Evolutionary conservation across 2,888 invertebrate species (phyloP), one percentile per base, ranked within the genome.

Genomic region (Orgyia antiqua): DNA sequence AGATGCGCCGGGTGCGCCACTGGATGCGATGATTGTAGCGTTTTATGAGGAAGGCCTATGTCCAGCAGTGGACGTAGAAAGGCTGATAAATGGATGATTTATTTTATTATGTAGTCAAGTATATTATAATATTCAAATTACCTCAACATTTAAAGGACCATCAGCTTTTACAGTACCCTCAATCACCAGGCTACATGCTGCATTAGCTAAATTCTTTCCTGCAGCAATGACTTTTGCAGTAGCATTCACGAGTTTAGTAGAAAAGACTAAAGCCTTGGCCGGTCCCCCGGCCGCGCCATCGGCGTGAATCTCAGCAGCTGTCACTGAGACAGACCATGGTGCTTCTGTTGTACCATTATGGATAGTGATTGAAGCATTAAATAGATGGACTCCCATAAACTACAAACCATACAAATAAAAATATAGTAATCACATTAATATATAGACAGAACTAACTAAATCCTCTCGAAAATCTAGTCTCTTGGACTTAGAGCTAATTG

Each of bases 381-480:
- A 92, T 31, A 95, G 88, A 62, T 94, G 94, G 10, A 95, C 89
- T 7, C 94, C 94, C 91, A 95, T 94, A 68, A 95, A 95, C 93
- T 95, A 69, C 21, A n/a, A n/a, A n/a, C n/a, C n/a, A n/a, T n/a
- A n/a, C n/a, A n/a, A n/a, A 41, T 24, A 11, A 18, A 24, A 36
- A 33, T 13, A 17, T n/a, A n/a, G n/a, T n/a, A n/a, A n/a, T n/a
- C n/a, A n/a, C n/a, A n/a, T n/a, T n/a, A n/a, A n/a, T n/a, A n/a
- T n/a, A n/a, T n/a, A n/a, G n/a, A n/a, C n/a, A n/a, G n/a, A n/a
- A n/a, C n/a, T n/a, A n/a, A n/a, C n/a, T n/a, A n/a, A n/a, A n/a
- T n/a, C n/a, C n/a, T n/a, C n/a, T n/a, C n/a, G n/a, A n/a, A n/a
- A n/a, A n/a, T n/a, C n/a, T n/a, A n/a, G n/a, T n/a, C n/a, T n/a